Evolutionary conservation across 2,797 vertebrate genomes (phyloP).

Genomic region (Pipistrellus kuhlii): DNA sequence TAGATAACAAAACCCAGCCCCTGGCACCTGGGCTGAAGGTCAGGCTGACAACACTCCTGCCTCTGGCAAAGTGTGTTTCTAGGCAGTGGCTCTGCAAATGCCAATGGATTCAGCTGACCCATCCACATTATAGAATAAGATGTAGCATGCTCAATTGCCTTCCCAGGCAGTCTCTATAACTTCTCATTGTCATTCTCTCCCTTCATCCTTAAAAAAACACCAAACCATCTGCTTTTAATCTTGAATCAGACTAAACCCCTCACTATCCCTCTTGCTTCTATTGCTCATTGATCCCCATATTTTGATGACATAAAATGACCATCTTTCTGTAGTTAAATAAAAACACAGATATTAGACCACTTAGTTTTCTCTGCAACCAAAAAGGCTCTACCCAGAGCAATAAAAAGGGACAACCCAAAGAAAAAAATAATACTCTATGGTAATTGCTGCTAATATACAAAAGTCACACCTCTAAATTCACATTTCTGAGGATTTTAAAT

Average conservation of each 20-base stretch:
- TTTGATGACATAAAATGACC: constrained; percentile 17
- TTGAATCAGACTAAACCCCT: neutral
- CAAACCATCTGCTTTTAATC: neutral
- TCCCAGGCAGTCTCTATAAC: too few species aligned
- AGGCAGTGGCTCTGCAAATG: too few species aligned
- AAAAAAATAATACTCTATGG: neutral
- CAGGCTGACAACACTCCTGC: too few species aligned
- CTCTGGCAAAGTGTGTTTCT: too few species aligned
- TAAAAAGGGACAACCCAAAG: neutral
- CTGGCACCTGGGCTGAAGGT: too few species aligned
- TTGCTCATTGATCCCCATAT: neutral
- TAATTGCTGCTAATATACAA: neutral
- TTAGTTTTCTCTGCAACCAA: neutral
- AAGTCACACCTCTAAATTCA: neutral
- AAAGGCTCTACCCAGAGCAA: neutral
- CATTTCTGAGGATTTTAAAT: constrained; percentile 18
- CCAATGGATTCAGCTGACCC: neutral
- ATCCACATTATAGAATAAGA: neutral
- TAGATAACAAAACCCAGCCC: too few species aligned
- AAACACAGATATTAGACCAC: neutral
- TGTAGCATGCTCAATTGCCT: neutral
- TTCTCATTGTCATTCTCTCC: neutral
- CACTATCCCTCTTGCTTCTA: neutral
- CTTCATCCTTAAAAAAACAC: neutral
- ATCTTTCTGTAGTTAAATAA: neutral